phyloP scores from a whole-genome alignment of 1,140 invertebrate species.

The Tribolium madens region DNA sequence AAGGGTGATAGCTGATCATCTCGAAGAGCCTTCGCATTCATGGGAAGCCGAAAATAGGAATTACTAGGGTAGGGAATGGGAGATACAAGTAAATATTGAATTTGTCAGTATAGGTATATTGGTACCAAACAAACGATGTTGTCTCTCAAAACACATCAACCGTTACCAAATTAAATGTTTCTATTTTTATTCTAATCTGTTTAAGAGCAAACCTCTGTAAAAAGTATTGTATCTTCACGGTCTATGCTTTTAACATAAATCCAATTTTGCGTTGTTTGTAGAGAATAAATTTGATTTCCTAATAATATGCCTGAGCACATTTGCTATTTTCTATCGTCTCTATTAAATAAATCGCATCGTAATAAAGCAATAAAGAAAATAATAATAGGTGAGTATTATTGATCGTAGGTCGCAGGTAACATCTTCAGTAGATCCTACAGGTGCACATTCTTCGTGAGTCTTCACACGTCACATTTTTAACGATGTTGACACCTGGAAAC shows the following conservation, averaged over 20 bases:
- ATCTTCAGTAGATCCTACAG: neutral
- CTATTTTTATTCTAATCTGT: too few species aligned
- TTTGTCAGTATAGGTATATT: too few species aligned
- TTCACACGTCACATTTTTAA: conserved; percentile 5
- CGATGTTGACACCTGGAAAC: conserved; percentile 11
- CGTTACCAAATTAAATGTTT: too few species aligned
- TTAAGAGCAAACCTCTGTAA: too few species aligned
- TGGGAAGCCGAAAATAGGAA: too few species aligned
- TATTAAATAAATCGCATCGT: neutral
- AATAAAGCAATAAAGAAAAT: neutral
- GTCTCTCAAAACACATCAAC: too few species aligned
- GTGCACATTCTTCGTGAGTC: neutral
- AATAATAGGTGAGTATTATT: neutral
- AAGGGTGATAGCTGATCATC: too few species aligned
- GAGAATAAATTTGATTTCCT: neutral
- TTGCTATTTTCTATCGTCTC: neutral
- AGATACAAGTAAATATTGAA: too few species aligned
- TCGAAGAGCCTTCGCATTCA: too few species aligned
- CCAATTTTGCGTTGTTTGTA: neutral
- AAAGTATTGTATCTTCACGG: neutral
- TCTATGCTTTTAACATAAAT: neutral
- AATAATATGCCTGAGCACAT: neutral
- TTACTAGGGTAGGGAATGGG: too few species aligned
- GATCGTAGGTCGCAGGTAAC: neutral
- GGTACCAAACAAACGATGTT: too few species aligned